These are phyloP conservation scores for Suricata suricatta DNA, from an alignment of 2,113 vertebrate genomes.

Conservation along the genomic window DNA sequence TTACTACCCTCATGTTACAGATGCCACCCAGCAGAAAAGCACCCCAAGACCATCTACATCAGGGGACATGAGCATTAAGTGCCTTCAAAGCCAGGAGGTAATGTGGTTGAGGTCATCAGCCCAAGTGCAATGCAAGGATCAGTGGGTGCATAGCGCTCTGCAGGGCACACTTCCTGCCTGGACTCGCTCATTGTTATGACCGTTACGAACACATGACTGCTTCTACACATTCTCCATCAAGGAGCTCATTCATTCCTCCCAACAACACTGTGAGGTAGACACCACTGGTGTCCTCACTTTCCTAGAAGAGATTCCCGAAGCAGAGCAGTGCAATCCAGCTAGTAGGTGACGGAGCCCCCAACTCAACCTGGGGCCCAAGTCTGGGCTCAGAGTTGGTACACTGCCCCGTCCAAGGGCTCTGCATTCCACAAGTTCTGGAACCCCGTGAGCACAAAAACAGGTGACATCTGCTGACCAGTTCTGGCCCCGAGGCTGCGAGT, in stretches of 20 bases:
- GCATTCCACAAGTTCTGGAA: neutral
- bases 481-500: neutral
- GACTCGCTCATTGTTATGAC: neutral
- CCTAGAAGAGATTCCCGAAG: neutral
- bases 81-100: neutral
- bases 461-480: neutral
- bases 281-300: accelerated
- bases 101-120: neutral
- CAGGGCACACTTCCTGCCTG: neutral
- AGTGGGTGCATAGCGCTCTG: neutral
- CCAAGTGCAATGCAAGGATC: accelerated
- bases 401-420: neutral
- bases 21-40: neutral
- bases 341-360: neutral
- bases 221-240: neutral
- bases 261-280: neutral
- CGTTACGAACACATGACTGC: neutral
- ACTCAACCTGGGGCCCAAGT: neutral
- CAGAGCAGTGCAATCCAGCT: neutral
- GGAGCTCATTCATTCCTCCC: neutral
- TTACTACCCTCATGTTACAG: neutral
- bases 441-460: neutral
- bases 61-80: neutral
- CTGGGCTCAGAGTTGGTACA: neutral
- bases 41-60: neutral